Evolutionary conservation across 2,113 vertebrate genomes (phyloP), one percentile per base, ranked within the genome.

Genomic region (Mandrillus leucophaeus): DNA sequence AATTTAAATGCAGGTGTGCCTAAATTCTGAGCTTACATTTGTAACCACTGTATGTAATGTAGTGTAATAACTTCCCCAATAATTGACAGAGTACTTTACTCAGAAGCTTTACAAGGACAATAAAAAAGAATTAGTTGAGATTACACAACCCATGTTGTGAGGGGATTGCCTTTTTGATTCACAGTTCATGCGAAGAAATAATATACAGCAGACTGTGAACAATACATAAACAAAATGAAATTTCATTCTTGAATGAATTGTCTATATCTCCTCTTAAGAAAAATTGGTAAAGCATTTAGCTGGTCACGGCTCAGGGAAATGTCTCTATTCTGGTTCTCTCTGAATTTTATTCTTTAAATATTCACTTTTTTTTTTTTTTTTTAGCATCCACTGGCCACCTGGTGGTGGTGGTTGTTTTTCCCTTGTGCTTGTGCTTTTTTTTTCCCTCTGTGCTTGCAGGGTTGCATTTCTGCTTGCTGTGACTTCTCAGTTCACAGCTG

Each of bases 211-310:
- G 73, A 82, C 57, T 93, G 57, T 88, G 66, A 95, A 52, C 91
- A 96, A 89, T 90, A 78, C 7, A 87, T 68, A 83, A 86, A 84
- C 30, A 70, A 61, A 97, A 93, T 87, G 96, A 96, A 95, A 96
- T 97, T 90, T 97, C 45, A 96, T 97, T 98, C 79, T 96, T 45
- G 57, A 93, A 43, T 97, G 89, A 96, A 90, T 97, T 93, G 92
- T 80, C 80, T 14, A 0, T 82, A 96, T 86, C 38, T 89, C 6
- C 38, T 92, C 95, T 97, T 78, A 90, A 91, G 88, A 93, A 94
- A 96, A 87, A 83, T 84, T 78, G 70, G 70, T 81, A 96, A 88
- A 95, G 92, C 80, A 59, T 90, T 87, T 96, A 91, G 66, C n/a
- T 93, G 55, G 50, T 75, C 90, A 45, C 92, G 20, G 64, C 90